Conservation (phyloP, 53 echinoderm and acorn worm genomes). For the Temnopleurus reevesii region DNA sequence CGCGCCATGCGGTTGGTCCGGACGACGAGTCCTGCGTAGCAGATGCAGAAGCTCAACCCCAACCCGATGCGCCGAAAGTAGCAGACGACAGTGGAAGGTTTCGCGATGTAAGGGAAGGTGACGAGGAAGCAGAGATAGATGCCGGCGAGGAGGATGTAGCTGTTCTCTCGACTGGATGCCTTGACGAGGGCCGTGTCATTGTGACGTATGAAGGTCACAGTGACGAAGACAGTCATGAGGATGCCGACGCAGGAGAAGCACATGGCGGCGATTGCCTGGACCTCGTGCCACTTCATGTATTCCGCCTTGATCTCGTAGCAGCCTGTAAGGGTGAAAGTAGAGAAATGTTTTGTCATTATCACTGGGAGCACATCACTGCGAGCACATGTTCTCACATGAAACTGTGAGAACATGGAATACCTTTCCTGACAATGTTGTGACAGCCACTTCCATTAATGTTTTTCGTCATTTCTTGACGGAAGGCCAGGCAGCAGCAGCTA, state of each 20-base stretch:
- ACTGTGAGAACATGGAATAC: too few species aligned
- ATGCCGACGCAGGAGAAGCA: slow-evolving; percentile 83
- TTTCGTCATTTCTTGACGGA: too few species aligned
- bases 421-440: too few species aligned
- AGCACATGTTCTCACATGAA: too few species aligned
- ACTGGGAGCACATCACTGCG: too few species aligned
- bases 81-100: slow-evolving; percentile 77
- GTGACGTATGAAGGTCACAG: slow-evolving; percentile 83
- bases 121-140: slow-evolving; percentile 83
- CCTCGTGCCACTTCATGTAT: slow-evolving; percentile 85
- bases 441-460: too few species aligned
- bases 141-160: slow-evolving; percentile 87
- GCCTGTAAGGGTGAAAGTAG: slow-evolving; percentile 45
- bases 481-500: too few species aligned
- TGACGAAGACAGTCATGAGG: slow-evolving; percentile 80
- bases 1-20: slow-evolving; percentile 95
- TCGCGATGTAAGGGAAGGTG: slow-evolving; percentile 83
- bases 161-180: slow-evolving; percentile 96
- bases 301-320: slow-evolving; percentile 80
- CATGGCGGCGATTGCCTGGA: slow-evolving; percentile 78
- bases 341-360: too few species aligned
- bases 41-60: slow-evolving; percentile 89
- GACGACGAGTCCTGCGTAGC: slow-evolving; percentile 87
- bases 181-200: slow-evolving; percentile 93
- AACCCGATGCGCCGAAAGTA: slow-evolving; percentile 80